Base-by-base conservation (phyloP, 1,140 invertebrate species). In the Papilio polytes region DNA sequence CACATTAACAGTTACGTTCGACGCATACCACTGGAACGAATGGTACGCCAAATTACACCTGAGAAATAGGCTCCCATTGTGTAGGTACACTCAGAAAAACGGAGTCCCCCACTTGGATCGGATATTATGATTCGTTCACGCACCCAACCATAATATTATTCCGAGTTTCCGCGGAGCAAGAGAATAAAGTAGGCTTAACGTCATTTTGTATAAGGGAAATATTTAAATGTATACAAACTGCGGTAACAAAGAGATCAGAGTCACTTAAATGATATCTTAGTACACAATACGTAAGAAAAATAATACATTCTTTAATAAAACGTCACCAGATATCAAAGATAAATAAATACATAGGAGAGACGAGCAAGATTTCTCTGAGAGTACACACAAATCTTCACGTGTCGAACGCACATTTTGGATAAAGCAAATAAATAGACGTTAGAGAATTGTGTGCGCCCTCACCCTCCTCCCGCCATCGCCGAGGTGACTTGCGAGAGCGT, bases 371-470 rank as follows among this genome's bases (percentile, higher is more conserved):
- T 26, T 46, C 73, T 80, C 82, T 81, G 44, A 74, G 26, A 76
- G 53, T 20, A 10, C 72, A 80, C 86, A 88, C 85, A 83, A 83
- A 86, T 86, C 88, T 92, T 83, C 83, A 92, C 80, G 92, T 90
- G 89, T 83, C 81, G 80, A 87, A 85, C 88, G 88, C 86, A 87
- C 83, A 85, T 90, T 90, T 90, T 90, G 88, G 89, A 85, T 88
- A 89, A 86, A 92, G 89, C 86, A 93, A 92, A 94, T 94, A 94
- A 91, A 91, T 90, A 91, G 88, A 91, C 89, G 92, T 90, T 91
- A 88, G 84, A 84, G 89, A 89, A 87, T 87, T 87, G 83, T 88
- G 86, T 82, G 85, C 88, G 86, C 91, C 93, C 90, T 91, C 92
- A 89, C 91, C 92, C 93, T 94, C 88, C 83, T 94, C 88, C 83